Evolutionary conservation across 2,113 vertebrate genomes (phyloP), one percentile per base, ranked within the genome.

Genomic region (Myanophis thanlyinensis): DNA sequence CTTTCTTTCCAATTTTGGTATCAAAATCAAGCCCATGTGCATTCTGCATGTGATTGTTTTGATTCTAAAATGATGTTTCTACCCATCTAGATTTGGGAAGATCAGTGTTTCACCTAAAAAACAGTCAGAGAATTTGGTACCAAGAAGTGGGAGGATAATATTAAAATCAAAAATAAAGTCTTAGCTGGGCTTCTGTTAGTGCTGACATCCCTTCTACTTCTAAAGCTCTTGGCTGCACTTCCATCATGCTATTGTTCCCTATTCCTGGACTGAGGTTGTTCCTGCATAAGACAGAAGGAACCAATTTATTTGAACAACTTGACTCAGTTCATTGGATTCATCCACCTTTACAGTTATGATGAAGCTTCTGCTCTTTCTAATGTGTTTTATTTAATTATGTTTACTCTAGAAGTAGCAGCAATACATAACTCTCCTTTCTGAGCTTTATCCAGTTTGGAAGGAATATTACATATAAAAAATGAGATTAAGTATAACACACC

Each of bases 401-500:
- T 15, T 49, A 52, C 20, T n/a, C 7, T 73, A 88, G 47, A 52
- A 73, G 56, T 6, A 67, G 85, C 2, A 92, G 85, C n/a, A 92
- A n/a, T 30, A 10, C 13, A 49, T 85, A 85, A 25, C 5, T 86
- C n/a, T 85, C 25, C 51, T 15, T 62, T 90, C 22, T 35, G 51
- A 90, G 44, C 22, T n/a, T 85, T 56, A 53, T 89, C 52, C n/a
- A 40, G 46, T 85, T 89, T 52, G 85, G 91, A 90, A 62, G 1
- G 4, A 23, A 3, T 3, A 46, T 56, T 91, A 52, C 10, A 0
- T 56, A 48, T 0, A 54, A 95, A 91, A 80, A 89, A 20, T 49
- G 59, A 94, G 47, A 54, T 62, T 89, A 88, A 94, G 46, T 53
- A 88, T 20, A 80, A 92, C 80, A 95, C 6, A 49, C 9, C 3